Evolutionary conservation across 2,113 vertebrate species (phyloP), one percentile per base, ranked within the genome.

Genomic region (Xiphorhynchus elegans): DNA sequence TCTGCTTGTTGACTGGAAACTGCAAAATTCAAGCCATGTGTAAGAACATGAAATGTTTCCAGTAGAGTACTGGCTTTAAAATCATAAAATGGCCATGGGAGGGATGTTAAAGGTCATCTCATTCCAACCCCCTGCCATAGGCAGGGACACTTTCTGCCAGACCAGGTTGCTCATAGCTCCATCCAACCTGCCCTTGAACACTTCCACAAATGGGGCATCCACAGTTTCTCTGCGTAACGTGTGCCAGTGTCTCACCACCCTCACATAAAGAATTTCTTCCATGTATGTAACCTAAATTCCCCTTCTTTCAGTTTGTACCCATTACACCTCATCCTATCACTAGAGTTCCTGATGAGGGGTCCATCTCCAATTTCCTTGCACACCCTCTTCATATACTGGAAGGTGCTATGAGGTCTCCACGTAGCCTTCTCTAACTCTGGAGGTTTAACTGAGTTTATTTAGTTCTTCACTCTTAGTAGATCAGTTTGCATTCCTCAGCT

Each of bases 1-100:
- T 93, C 79, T 89, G 37, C 55, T 89, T 87, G 60, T 83, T 90
- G 68, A 86, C n/a, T 70, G 21, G 58, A 70, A 66, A 91, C 60
- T 87, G 87, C 24, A 81, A 92, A 82, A 76, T 79, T 72, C 47
- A 77, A 84, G 44, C 42, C 58, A 26, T 6, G 12, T 31, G 20
- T 74, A 85, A 66, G 63, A 49, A 91, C n/a, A 35, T 21, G 13
- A 87, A 95, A 77, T 8, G 4, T 7, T 84, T 86, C 50, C 44
- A 62, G 37, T 47, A 47, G 12, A 46, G 50, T 29, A 46, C 4
- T 63, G n/a, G 23, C 13, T 84, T 66, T 85, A 76, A 40, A 53
- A 40, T 21, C 29, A 68, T 12, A 26, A 29, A 55, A 56, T 37
- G 17, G 9, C 6, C 40, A 20, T 56, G 20, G 4, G 11, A 63